These are phyloP conservation scores for Neosilurus hyrtlii DNA, from an alignment of 2,797 vertebrate genomes.

Conservation along the genomic window DNA sequence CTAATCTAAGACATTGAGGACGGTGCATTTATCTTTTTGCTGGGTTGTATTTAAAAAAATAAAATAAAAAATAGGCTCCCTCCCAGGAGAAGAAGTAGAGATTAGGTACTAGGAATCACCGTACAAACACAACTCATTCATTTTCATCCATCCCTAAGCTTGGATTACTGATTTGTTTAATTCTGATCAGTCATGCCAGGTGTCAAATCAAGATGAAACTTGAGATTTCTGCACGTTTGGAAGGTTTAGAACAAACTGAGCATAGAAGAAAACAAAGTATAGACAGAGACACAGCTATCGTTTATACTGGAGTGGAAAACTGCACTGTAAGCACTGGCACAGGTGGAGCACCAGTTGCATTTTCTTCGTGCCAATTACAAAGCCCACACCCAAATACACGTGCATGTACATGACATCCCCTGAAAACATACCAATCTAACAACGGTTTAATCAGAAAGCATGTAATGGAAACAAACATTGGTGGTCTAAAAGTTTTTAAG, in stretches of 20 bases:
- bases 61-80: slow-evolving; percentile 62
- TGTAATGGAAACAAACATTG: slow-evolving; percentile 46
- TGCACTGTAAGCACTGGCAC: slow-evolving; percentile 23
- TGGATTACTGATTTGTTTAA: slow-evolving; percentile 31
- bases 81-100: slow-evolving; percentile 46
- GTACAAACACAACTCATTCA: slow-evolving; percentile 2
- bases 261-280: background rate
- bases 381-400: slow-evolving; percentile 16
- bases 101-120: slow-evolving; percentile 58
- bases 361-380: slow-evolving; percentile 24
- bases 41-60: slow-evolving; percentile 66
- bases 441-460: slow-evolving; percentile 20
- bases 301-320: slow-evolving; percentile 10
- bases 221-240: slow-evolving; percentile 1
- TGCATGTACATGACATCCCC: slow-evolving; percentile 28
- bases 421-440: slow-evolving; percentile 27
- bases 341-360: background rate
- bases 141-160: background rate
- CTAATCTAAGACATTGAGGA: slow-evolving; percentile 58
- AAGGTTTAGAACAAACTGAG: slow-evolving; percentile 7
- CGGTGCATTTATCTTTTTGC: slow-evolving; percentile 58
- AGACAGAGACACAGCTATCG: slow-evolving; percentile 6
- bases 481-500: slow-evolving; percentile 41
- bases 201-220: slow-evolving; percentile 24
- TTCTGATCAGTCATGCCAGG: slow-evolving; percentile 13